Conservation (phyloP, 2,888 invertebrate species). For the Oscheius myriophilus region DNA sequence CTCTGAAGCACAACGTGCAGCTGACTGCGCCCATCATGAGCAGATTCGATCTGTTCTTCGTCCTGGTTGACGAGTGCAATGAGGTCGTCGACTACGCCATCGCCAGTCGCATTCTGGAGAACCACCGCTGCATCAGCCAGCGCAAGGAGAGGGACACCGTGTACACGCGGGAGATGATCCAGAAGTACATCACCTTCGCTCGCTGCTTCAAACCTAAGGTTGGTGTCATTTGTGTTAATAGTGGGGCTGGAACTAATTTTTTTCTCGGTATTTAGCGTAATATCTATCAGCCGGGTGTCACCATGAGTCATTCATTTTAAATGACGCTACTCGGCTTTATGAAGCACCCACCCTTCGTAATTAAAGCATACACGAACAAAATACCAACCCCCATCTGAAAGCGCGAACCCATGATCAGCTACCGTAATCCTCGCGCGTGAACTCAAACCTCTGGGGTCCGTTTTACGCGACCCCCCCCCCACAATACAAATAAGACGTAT, state of each 20-base stretch:
- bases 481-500: no score
- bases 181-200: slow-evolving; percentile 95
- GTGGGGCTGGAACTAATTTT: not conserved
- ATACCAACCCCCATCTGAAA: no score
- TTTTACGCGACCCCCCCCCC: no score
- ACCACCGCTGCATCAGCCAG: slow-evolving; percentile 82
- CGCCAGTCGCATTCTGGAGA: slow-evolving; percentile 91
- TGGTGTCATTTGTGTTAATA: slow-evolving; percentile 43
- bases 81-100: slow-evolving; percentile 91
- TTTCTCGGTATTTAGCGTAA: not conserved
- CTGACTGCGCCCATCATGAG: slow-evolving; percentile 98
- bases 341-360: no score
- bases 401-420: no score
- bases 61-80: slow-evolving; percentile 94
- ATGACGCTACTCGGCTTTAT: no score
- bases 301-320: no score
- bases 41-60: slow-evolving; percentile 96
- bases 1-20: slow-evolving; percentile 91
- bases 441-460: no score
- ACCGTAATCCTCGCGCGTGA: no score
- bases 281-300: not conserved
- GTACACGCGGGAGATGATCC: slow-evolving; percentile 88
- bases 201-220: slow-evolving; percentile 92
- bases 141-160: slow-evolving; percentile 83
- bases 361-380: no score